Evolutionary conservation across 2,797 vertebrate species (phyloP).

Genomic region (Ctenochaetus hawaiiensis): DNA sequence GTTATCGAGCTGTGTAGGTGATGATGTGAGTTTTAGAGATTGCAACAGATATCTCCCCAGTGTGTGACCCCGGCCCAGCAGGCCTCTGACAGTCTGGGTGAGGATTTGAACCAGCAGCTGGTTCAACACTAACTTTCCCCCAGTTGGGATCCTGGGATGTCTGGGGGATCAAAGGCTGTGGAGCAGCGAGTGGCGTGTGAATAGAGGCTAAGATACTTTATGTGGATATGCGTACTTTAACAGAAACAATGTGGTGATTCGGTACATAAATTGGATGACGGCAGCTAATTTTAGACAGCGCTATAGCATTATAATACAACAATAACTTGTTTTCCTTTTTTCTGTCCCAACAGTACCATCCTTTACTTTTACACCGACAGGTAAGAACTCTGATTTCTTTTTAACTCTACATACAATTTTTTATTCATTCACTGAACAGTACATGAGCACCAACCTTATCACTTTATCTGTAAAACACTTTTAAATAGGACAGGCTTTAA

Average conservation of each 20-base stretch:
- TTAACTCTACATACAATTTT: background rate
- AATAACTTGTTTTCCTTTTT: conserved; percentile 15
- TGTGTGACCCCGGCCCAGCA: conserved; percentile 64
- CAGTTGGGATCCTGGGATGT: conserved; percentile 45
- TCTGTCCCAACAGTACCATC: conserved; percentile 93
- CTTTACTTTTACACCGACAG: conserved; percentile 99
- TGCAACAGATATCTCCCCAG: conserved; percentile 42
- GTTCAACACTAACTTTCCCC: conserved; percentile 52
- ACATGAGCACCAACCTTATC: background rate
- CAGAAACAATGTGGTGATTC: conserved; percentile 2
- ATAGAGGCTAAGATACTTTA: conserved; percentile 24
- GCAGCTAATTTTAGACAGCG: background rate
- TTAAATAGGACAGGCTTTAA: too few species aligned
- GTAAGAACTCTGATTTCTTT: conserved; percentile 81
- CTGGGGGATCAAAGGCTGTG: conserved; percentile 53
- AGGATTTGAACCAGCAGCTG: conserved; percentile 72
- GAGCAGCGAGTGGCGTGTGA: conserved; percentile 51
- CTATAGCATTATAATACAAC: background rate
- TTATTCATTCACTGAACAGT: background rate
- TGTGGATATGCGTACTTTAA: conserved; percentile 18
- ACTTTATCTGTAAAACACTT: background rate
- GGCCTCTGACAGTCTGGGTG: conserved; percentile 55
- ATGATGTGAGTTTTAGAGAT: conserved; percentile 59
- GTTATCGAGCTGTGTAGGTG: conserved; percentile 59
- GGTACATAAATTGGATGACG: background rate